phyloP scores from a whole-genome alignment of 2,113 vertebrate species.

The Hemibagrus wyckioides region DNA sequence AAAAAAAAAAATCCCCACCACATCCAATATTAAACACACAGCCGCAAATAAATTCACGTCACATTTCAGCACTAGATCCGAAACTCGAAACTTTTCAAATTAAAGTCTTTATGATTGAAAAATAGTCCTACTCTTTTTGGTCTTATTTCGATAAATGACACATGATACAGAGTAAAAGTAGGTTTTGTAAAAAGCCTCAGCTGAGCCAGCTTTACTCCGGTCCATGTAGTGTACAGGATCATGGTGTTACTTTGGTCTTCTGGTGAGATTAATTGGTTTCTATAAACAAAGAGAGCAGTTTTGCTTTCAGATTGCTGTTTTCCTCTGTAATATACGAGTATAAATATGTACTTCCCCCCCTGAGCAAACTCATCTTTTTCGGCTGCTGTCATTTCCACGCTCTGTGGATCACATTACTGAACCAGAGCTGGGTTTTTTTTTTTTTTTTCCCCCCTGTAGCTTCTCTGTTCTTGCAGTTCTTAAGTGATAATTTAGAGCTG shows the following conservation, averaged over 20 bases:
- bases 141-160: slow-evolving; percentile 48
- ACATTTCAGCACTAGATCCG: background rate
- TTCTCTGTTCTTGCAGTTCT: background rate
- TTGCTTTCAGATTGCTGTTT: background rate
- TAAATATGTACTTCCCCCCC: slow-evolving; percentile 37
- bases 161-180: background rate
- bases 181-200: background rate
- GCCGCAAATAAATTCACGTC: background rate
- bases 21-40: background rate
- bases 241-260: slow-evolving; percentile 17
- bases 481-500: slow-evolving; percentile 34
- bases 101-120: background rate
- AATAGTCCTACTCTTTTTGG: background rate
- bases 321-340: slow-evolving; percentile 11
- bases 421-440: slow-evolving; percentile 7
- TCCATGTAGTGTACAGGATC: background rate
- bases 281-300: slow-evolving; percentile 35
- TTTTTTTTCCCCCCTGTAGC: background rate
- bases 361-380: slow-evolving; percentile 33
- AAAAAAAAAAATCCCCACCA: background rate
- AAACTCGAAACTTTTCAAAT: too few relatives aligned
- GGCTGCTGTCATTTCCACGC: slow-evolving; percentile 39
- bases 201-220: background rate
- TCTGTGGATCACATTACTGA: slow-evolving; percentile 33
- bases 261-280: slow-evolving; percentile 37